phyloP scores from a whole-genome alignment of 1,140 invertebrate species.

The Fopius arisanus region DNA sequence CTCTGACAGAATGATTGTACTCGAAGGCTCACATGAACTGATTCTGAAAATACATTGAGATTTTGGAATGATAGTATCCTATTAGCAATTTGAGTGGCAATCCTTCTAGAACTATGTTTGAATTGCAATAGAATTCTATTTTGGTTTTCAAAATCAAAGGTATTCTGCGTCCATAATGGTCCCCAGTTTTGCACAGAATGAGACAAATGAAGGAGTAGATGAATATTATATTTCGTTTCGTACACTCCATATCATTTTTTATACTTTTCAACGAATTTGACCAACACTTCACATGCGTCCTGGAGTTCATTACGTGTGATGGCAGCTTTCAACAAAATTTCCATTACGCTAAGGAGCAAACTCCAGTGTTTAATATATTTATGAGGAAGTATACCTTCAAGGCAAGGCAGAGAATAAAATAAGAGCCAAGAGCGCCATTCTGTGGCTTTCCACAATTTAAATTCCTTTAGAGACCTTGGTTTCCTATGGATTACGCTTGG shows the following conservation, averaged over 20 bases:
- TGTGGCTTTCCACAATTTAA: too few species aligned
- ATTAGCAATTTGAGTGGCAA: conserved; percentile 28
- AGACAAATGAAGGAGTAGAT: conserved; percentile 25
- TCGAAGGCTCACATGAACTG: neutral
- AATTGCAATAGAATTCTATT: conserved; percentile 32
- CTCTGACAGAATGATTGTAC: conserved; percentile 17
- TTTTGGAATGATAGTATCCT: conserved; percentile 28
- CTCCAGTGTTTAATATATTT: neutral
- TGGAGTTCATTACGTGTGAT: conserved; percentile 13
- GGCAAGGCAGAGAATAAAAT: too few species aligned
- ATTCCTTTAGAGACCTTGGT: too few species aligned
- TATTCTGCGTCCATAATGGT: conserved; percentile 30
- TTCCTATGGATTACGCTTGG: too few species aligned
- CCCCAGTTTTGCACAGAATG: conserved; percentile 30
- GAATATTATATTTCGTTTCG: conserved; percentile 27
- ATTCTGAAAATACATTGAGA: neutral
- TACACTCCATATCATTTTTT: conserved; percentile 20
- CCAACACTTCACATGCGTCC: conserved; percentile 10
- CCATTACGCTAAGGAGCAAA: neutral
- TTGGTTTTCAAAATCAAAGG: conserved; percentile 33
- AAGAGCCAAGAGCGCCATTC: too few species aligned
- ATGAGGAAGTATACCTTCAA: too few species aligned
- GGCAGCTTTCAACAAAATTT: conserved; percentile 21
- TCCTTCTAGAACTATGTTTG: conserved; percentile 21
- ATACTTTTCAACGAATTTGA: conserved; percentile 13